Evolutionary conservation across 2,797 vertebrate genomes (phyloP), one percentile per base, ranked within the genome.

Genomic region (Lacerta viridis): DNA sequence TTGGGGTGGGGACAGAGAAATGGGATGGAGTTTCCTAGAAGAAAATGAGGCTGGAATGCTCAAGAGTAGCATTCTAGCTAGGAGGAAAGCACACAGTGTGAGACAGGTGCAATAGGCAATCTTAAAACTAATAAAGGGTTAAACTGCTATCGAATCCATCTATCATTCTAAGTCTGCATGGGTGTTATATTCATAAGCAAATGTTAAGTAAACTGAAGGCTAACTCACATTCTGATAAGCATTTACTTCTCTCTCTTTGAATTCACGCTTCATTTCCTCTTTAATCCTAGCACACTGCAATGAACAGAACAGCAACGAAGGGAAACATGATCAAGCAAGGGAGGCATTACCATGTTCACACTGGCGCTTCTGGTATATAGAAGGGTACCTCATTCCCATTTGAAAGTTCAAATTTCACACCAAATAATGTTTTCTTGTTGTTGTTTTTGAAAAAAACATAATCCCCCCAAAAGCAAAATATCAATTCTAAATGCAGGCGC

Each of bases 281-380:
- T 93, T 95, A 61, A 97, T 93, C 80, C 68, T 93, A 0, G 84
- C 93, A 82, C 95, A 97, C 97, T 98, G 59, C 78, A 93, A 89
- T 0, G 33, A 78, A 90, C 0, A 36, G 78, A 78, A 90, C 0
- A 36, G 78, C 72, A 66, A 39, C 1, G 55, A 11, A 55, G 41
- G 43, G 50, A 59, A 81, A 29, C 33, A 0, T 1, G 33, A 86
- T 46, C 50, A 82, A 75, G 33, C 23, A 5, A 15, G 77, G 15
- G 10, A 59, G 85, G 64, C 1, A 25, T 11, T 29, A 36, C 3
- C 2, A 0, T 3, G 18, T 46, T 50, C 15, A 29, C 15, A 43
- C 18, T 25, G 39, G 3, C 3, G 5, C 75, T 11, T 41, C 18
- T 5, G 0, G 3, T 0, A 1, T 6, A 43, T 3, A 13, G 20